These are phyloP conservation scores for Drosophila oshimai DNA, from an alignment of 1,140 invertebrate genomes.

Conservation along the genomic window DNA sequence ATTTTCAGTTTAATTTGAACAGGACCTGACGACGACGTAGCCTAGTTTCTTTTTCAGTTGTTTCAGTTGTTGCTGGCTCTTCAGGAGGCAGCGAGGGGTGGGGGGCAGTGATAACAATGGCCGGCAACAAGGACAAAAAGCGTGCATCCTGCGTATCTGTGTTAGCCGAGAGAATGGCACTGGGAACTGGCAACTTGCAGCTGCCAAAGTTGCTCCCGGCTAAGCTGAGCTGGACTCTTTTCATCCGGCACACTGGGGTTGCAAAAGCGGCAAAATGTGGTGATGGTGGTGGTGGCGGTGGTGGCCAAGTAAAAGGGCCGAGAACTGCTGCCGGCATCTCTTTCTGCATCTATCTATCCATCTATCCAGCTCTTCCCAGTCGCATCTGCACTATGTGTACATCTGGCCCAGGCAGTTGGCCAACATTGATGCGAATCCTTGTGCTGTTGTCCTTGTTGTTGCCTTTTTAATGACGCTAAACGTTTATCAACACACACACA, in stretches of 20 bases:
- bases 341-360: conserved; percentile 1
- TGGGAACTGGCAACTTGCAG: conserved; percentile 35
- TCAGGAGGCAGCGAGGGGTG: conserved; percentile 23
- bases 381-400: neutral
- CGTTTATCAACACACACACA: conserved; percentile 70
- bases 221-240: conserved; percentile 53
- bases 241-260: conserved; percentile 16
- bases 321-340: conserved; percentile 20
- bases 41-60: conserved; percentile 61
- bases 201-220: conserved; percentile 56
- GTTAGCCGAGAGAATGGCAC: neutral
- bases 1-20: conserved; percentile 80
- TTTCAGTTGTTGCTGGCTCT: conserved; percentile 32
- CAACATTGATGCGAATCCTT: conserved; percentile 38
- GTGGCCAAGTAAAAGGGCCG: neutral
- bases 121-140: conserved; percentile 60
- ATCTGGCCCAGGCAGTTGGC: conserved; percentile 15
- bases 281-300: neutral
- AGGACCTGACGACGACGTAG: conserved; percentile 64
- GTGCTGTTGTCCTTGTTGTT: conserved; percentile 35
- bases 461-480: conserved; percentile 70
- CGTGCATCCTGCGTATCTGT: conserved; percentile 59
- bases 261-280: conserved; percentile 3
- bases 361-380: conserved; percentile 1
- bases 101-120: conserved; percentile 43